Base-by-base conservation (phyloP, 2,888 invertebrate species). In the Nemotelus pantherinus region DNA sequence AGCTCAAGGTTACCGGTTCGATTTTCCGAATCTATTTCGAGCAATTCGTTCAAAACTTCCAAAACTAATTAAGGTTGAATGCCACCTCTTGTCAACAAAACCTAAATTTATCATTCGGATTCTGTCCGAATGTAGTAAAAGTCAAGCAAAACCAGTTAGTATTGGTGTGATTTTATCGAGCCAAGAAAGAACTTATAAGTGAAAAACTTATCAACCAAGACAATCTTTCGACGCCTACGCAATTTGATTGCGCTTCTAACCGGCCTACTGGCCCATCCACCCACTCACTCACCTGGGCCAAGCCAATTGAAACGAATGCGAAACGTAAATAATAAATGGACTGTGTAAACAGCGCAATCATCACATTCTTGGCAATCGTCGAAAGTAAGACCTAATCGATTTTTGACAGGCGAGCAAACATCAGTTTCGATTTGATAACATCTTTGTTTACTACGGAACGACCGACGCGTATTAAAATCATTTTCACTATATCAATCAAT, bases 311-410 rank as follows among this genome's bases (percentile, higher is more conserved):
- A 58, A 58, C 9, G 25, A 44, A 65, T 25, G 25, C 25, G 25
- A 64, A 10, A 65, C 47, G 47, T 3, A 50, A n/a, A 58, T n/a
- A 58, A 58, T 58, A 25, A 58, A 58, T 58, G 25, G 58, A 65
- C 47, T 65, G n/a, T 45, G 65, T 45, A 44, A 65, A 65, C 65
- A 65, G 39, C 9, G 25, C 45, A 10, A 47, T 65, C 47, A 10
- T 65, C 47, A 45, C 65, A 45, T 65, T 65, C n/a, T 65, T 65
- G n/a, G 65, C n/a, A 47, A 65, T n/a, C 47, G 65, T n/a, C 45
- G n/a, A 74, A 25, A 60, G 10, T 58, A 55, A 76, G 10, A 47
- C 10, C 44, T 60, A 58, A 48, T 53, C 65, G 55, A 50, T 76
- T 63, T 41, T 43, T 45, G 48, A 64, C 43, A 41, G 44, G 45